A percentile compares a stretch with the other conserved stretches of the same genome.
Evolutionary conservation across 53 echinoderm and acorn worm species (phyloP).

Genomic region (Pentamera pediparva): DNA sequence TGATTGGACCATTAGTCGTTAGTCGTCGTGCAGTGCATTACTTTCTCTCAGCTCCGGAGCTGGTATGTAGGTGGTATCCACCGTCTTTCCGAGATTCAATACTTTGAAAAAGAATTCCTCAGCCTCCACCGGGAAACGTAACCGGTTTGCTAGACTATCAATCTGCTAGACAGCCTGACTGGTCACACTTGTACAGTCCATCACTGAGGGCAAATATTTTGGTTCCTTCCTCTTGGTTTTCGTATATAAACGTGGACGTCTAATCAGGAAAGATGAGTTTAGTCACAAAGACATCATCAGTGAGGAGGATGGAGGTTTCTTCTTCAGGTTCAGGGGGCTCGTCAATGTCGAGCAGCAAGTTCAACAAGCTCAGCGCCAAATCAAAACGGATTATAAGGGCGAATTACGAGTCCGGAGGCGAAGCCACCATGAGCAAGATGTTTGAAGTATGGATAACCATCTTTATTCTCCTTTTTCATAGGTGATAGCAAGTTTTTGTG

Average conservation of each 20-base stretch:
- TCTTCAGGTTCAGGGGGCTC: no score
- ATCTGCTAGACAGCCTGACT: constrained; percentile 6
- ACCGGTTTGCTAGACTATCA: constrained; percentile 22
- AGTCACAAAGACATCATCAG: neutral
- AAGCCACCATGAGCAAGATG: constrained; percentile 82
- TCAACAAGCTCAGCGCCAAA: constrained; percentile 91
- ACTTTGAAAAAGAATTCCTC: constrained; percentile 25
- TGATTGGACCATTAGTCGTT: no score
- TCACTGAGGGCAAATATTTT: neutral
- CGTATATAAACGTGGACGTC: constrained; percentile 8
- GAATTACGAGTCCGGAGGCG: constrained; percentile 94
- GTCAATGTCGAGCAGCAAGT: neutral
- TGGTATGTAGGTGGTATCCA: constrained; percentile 35
- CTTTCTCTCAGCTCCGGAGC: constrained; percentile 23
- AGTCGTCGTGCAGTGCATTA: constrained; percentile 26
- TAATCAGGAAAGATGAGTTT: constrained; percentile 14
- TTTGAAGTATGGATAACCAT: constrained; percentile 86
- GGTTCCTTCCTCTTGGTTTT: neutral
- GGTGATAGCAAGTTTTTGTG: no score
- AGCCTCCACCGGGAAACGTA: constrained; percentile 20
- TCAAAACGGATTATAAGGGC: constrained; percentile 87
- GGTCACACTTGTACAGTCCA: no score
- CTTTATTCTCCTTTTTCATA: no score
- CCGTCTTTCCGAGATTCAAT: neutral
- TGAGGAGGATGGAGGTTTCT: constrained; percentile 11